Evolutionary conservation across 2,797 vertebrate genomes (phyloP).

Genomic region (Leptatherina wallacei): DNA sequence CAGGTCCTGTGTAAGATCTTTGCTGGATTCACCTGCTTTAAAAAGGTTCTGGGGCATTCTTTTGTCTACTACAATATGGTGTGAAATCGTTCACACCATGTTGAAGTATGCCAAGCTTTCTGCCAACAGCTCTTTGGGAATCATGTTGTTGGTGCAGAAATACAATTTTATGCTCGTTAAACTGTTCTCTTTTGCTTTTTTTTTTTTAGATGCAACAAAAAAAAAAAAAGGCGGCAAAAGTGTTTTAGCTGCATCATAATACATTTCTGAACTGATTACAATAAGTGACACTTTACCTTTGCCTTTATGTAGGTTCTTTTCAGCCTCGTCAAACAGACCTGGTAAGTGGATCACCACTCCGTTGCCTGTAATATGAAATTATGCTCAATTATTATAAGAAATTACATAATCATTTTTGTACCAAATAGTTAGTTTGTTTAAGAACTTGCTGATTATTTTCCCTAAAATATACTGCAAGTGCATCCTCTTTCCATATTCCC

Average conservation of each 20-base stretch:
- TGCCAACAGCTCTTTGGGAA: background rate
- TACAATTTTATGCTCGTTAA: background rate
- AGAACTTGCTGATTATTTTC: background rate
- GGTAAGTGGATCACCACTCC: slow-evolving; percentile 88
- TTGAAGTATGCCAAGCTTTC: background rate
- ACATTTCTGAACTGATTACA: background rate
- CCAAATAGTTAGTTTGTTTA: background rate
- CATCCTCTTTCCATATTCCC: slow-evolving; percentile 9
- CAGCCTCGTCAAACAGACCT: slow-evolving; percentile 87
- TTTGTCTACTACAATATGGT: background rate
- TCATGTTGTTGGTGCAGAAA: background rate
- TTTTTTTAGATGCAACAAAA: too few species aligned
- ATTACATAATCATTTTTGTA: background rate
- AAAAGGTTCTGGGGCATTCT: background rate
- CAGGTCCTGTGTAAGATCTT: background rate
- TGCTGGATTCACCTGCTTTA: too few species aligned
- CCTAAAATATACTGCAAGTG: background rate
- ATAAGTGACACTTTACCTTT: slow-evolving; percentile 74
- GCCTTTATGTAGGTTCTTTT: slow-evolving; percentile 85
- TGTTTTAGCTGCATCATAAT: background rate
- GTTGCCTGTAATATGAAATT: slow-evolving; percentile 74
- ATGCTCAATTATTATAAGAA: background rate
- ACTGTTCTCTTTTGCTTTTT: background rate
- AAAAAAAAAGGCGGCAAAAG: too few species aligned
- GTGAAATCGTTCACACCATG: background rate